A percentile compares a stretch with the other conserved stretches of the same genome.
Conservation (phyloP, 92 coral and sea anemone species). For the Palythoa grandiflora region DNA sequence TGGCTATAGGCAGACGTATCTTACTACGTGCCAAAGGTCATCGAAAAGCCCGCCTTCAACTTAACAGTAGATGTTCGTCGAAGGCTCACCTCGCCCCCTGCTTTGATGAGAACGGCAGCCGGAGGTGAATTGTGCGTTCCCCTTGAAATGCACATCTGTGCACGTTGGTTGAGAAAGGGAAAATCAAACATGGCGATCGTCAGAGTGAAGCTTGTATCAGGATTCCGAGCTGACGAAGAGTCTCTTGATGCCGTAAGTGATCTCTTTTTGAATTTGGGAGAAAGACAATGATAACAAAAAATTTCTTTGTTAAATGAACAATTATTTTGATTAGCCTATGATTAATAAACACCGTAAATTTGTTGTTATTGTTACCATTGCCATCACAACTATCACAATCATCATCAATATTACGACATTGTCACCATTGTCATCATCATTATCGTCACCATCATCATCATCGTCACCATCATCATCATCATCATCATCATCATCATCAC, state of each 20-base stretch:
- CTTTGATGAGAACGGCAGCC: slow-evolving; percentile 24
- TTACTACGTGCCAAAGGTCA: slow-evolving; percentile 78
- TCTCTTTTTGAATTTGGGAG: not conserved
- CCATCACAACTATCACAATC: no score
- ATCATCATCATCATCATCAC: no score
- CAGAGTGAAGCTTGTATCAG: slow-evolving; percentile 90
- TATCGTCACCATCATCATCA: no score
- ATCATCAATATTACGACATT: no score
- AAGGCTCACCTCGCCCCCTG: slow-evolving; percentile 18
- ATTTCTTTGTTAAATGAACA: no score
- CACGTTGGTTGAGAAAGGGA: slow-evolving; percentile 86
- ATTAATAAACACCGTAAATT: no score
- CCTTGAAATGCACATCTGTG: slow-evolving; percentile 72
- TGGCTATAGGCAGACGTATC: slow-evolving; percentile 81
- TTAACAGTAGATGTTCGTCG: slow-evolving; percentile 71
- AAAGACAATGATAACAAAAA: no score
- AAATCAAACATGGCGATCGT: slow-evolving; percentile 94
- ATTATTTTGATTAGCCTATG: no score
- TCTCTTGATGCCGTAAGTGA: slow-evolving; percentile 75
- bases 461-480: no score
- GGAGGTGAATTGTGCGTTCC: slow-evolving; percentile 81
- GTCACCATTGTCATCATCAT: no score
- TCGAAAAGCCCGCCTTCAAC: slow-evolving; percentile 83
- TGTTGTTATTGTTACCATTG: no score
- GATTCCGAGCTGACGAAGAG: slow-evolving; percentile 83